Percentiles rank a stretch among this genome's conserved stretches.
Conservation (phyloP, 2,797 vertebrate genomes). For the Melanotaenia boesemani region DNA sequence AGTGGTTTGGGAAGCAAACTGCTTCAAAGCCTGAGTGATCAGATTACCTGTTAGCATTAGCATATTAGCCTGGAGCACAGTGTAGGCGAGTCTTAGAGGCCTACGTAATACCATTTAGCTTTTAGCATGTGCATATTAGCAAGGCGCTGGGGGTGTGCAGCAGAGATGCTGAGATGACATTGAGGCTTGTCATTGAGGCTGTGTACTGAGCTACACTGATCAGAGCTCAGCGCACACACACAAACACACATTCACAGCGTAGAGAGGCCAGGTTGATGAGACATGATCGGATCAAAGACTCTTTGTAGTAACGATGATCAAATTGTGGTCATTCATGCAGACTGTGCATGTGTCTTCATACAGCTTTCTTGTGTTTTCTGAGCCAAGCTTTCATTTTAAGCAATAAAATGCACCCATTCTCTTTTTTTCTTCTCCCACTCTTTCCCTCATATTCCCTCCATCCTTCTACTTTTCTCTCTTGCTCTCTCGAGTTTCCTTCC, state of each 20-base stretch:
- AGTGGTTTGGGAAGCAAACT: slow-evolving; percentile 23
- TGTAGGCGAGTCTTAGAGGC: slow-evolving; percentile 50
- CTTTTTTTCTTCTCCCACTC: neutral
- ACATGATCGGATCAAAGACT: slow-evolving; percentile 76
- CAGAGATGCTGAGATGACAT: slow-evolving; percentile 56
- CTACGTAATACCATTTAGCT: slow-evolving; percentile 64
- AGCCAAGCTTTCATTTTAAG: slow-evolving; percentile 12
- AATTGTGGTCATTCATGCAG: slow-evolving; percentile 69
- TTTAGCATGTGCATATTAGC: slow-evolving; percentile 59
- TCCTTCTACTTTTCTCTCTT: neutral
- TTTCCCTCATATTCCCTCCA: neutral
- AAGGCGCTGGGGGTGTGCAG: slow-evolving; percentile 43
- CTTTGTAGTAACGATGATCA: slow-evolving; percentile 74
- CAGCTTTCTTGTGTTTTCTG: slow-evolving; percentile 16
- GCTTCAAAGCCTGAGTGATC: slow-evolving; percentile 69
- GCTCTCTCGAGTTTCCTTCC: neutral
- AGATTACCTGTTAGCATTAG: slow-evolving; percentile 78
- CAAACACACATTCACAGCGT: slow-evolving; percentile 21
- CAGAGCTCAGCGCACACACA: slow-evolving; percentile 36
- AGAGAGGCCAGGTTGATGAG: slow-evolving; percentile 51
- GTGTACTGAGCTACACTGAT: slow-evolving; percentile 24
- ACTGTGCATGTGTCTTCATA: too few relatives aligned
- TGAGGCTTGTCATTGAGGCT: slow-evolving; percentile 71
- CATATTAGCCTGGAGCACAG: slow-evolving; percentile 70
- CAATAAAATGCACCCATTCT: slow-evolving; percentile 7